phyloP scores from a whole-genome alignment of 2,113 vertebrate species.

The Myanophis thanlyinensis region DNA sequence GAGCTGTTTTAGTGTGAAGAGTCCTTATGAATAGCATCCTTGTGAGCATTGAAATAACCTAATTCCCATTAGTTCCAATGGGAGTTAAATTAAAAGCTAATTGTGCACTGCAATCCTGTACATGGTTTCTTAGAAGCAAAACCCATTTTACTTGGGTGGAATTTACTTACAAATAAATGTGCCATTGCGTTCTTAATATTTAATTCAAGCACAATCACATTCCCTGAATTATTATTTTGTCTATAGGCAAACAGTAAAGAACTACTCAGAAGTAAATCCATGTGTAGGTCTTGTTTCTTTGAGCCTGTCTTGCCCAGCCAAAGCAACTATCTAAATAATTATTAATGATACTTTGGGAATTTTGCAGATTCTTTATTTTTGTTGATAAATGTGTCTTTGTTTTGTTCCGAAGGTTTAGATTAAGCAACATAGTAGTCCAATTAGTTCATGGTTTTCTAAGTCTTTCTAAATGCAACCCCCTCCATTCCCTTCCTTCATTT shows the following conservation, averaged over 20 bases:
- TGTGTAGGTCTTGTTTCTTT: not conserved
- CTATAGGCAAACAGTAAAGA: not conserved
- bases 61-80: not conserved
- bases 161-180: not conserved
- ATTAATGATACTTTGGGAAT: not conserved
- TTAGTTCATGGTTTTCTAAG: not conserved
- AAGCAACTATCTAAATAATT: not conserved
- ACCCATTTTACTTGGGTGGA: not conserved
- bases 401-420: not conserved
- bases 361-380: not conserved
- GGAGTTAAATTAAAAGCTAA: not conserved
- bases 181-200: not conserved
- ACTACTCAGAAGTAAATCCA: not conserved
- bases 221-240: not conserved
- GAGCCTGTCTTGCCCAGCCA: not conserved
- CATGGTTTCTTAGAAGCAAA: not conserved
- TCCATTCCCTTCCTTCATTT: not conserved
- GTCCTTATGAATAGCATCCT: not conserved
- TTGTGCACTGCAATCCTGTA: not conserved
- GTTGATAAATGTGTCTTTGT: not conserved
- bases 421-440: not conserved
- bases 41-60: not conserved
- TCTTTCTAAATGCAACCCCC: not conserved
- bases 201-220: not conserved
- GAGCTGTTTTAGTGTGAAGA: not conserved